Conservation (phyloP, 2,113 vertebrate species). For the Onychostruthus taczanowskii region DNA sequence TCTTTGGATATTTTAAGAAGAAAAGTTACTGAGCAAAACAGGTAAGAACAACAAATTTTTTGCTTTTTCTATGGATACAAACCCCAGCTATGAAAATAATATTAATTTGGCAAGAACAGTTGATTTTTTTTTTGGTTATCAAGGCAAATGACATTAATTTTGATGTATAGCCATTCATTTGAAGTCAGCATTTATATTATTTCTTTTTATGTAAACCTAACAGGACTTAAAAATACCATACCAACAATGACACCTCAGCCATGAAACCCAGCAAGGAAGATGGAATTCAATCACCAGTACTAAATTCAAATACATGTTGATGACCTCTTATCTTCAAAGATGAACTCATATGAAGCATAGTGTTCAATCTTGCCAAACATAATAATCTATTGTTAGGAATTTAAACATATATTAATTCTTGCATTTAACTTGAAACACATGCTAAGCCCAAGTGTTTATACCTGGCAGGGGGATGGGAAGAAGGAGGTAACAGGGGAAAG, state of each 20-base stretch:
- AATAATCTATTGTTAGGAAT: neutral
- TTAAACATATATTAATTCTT: neutral
- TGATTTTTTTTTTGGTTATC: neutral
- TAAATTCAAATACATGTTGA: neutral
- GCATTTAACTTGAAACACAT: neutral
- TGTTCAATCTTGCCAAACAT: neutral
- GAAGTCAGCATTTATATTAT: neutral
- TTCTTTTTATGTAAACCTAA: neutral
- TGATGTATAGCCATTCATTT: neutral
- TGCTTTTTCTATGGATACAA: neutral
- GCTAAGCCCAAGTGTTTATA: neutral
- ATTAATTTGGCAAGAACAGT: neutral
- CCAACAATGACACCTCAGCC: neutral
- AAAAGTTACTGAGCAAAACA: neutral
- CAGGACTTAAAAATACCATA: neutral
- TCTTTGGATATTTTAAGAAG: neutral
- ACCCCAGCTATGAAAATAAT: neutral
- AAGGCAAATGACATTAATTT: neutral
- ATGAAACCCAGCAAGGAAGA: neutral
- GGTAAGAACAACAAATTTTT: neutral
- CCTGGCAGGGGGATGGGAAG: neutral
- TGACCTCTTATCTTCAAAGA: neutral
- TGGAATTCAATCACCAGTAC: neutral
- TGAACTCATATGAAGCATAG: neutral
- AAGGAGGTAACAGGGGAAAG: neutral